A percentile compares a stretch with the other conserved stretches of the same genome.
Evolutionary conservation across 2,888 invertebrate species (phyloP).

Genomic region (Drosophila hamatofila): DNA sequence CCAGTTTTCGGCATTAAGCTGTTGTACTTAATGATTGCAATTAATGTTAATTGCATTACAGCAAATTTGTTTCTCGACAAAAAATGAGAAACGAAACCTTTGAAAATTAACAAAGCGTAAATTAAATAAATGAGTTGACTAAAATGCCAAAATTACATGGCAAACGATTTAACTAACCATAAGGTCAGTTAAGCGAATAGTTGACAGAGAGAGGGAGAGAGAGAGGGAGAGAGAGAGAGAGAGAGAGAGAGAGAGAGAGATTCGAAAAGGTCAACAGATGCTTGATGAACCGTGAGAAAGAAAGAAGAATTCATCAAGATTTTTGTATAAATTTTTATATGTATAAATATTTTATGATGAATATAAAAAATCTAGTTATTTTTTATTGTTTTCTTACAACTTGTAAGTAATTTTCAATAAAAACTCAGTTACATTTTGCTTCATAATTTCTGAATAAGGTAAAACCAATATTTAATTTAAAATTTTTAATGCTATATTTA

Average conservation of each 20-base stretch:
- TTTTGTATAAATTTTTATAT: background rate
- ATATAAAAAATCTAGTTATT: too few relatives aligned
- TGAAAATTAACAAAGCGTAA: background rate
- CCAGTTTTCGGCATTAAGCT: slow-evolving; percentile 65
- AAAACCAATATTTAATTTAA: too few relatives aligned
- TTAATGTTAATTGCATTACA: slow-evolving; percentile 73
- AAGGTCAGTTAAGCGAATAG: background rate
- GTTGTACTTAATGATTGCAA: slow-evolving; percentile 75
- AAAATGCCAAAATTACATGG: slow-evolving; percentile 28
- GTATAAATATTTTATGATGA: too few relatives aligned
- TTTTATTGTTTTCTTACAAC: too few relatives aligned
- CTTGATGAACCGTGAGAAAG: background rate
- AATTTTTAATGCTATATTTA: too few relatives aligned
- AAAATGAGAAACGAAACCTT: slow-evolving; percentile 25
- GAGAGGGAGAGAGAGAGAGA: background rate
- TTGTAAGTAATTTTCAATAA: too few relatives aligned
- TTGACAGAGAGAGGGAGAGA: background rate
- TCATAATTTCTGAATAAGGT: too few relatives aligned
- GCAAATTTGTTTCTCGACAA: slow-evolving; percentile 33
- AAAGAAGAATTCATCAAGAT: too few relatives aligned
- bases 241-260: background rate
- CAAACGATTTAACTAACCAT: background rate
- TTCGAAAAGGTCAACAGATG: background rate
- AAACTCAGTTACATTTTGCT: too few relatives aligned
- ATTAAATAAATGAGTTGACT: slow-evolving; percentile 31